A percentile compares a stretch with the other conserved stretches of the same genome.
phyloP scores from a whole-genome alignment of 2,888 invertebrate genomes.

The Philonicus albiceps region DNA sequence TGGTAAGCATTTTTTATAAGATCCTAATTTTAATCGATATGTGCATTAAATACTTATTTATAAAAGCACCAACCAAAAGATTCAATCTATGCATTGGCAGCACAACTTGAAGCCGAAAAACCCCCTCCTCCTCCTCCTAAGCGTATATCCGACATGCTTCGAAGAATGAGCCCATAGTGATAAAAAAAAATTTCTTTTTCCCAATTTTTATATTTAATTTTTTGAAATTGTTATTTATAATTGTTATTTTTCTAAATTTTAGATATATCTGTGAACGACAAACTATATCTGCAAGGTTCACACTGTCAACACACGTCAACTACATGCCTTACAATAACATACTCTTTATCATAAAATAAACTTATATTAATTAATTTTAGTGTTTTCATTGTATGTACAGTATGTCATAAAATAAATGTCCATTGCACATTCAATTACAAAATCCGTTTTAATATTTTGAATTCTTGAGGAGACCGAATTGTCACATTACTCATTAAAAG shows the following conservation, averaged over 20 bases:
- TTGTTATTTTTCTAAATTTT: background rate
- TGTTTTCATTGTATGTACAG: too few relatives aligned
- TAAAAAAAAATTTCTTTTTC: background rate
- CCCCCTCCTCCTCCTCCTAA: background rate
- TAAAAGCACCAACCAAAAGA: slow-evolving; percentile 50
- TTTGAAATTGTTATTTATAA: background rate
- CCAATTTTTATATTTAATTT: background rate
- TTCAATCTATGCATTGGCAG: slow-evolving; percentile 51
- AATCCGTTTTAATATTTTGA: too few relatives aligned
- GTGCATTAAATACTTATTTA: background rate
- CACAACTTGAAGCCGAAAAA: slow-evolving; percentile 49
- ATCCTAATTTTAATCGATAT: background rate
- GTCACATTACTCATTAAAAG: too few relatives aligned
- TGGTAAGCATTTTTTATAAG: slow-evolving; percentile 66
- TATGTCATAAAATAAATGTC: too few relatives aligned
- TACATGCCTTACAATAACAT: too few relatives aligned
- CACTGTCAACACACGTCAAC: too few relatives aligned
- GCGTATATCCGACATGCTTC: background rate
- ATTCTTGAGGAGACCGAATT: too few relatives aligned
- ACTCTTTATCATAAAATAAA: background rate
- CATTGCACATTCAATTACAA: too few relatives aligned
- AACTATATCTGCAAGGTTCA: background rate
- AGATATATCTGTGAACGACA: background rate
- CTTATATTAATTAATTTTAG: too few relatives aligned
- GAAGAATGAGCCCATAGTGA: background rate